Percentiles rank a stretch among this genome's conserved stretches.
phyloP scores from a whole-genome alignment of 2,797 vertebrate species.

The Calcarius lapponicus region DNA sequence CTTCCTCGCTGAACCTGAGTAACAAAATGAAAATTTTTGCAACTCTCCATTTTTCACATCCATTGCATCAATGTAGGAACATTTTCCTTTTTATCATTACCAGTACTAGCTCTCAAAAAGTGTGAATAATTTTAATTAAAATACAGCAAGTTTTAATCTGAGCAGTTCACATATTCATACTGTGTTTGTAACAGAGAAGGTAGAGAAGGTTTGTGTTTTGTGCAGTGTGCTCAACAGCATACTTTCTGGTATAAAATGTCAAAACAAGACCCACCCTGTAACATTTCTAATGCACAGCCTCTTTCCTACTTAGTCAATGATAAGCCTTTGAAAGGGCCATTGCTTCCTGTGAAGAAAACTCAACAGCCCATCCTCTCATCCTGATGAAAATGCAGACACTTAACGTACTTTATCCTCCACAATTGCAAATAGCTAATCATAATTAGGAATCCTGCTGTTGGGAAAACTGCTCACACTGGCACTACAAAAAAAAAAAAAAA shows the following conservation, averaged over 20 bases:
- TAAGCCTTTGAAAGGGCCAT: neutral
- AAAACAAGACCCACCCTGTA: neutral
- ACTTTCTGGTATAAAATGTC: neutral
- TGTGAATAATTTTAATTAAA: neutral
- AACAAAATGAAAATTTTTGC: neutral
- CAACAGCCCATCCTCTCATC: neutral
- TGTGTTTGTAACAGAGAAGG: neutral
- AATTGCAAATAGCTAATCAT: constrained; percentile 25
- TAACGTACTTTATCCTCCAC: neutral
- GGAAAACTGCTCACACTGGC: neutral
- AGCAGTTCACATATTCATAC: neutral
- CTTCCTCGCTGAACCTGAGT: neutral
- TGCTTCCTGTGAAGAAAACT: constrained; percentile 2
- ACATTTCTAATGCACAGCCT: neutral
- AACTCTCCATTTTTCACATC: neutral
- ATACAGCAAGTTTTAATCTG: neutral
- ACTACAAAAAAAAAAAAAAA: neutral
- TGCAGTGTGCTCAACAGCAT: neutral
- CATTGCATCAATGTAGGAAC: neutral
- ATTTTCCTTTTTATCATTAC: neutral
- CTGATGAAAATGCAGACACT: constrained; percentile 22
- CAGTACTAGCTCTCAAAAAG: neutral
- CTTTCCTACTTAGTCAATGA: neutral
- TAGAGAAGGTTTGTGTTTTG: neutral
- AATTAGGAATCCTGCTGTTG: constrained; percentile 34